A percentile compares a stretch with the other conserved stretches of the same genome.
phyloP scores from a whole-genome alignment of 2,888 invertebrate species.

The Cecidostiba fungosa region DNA sequence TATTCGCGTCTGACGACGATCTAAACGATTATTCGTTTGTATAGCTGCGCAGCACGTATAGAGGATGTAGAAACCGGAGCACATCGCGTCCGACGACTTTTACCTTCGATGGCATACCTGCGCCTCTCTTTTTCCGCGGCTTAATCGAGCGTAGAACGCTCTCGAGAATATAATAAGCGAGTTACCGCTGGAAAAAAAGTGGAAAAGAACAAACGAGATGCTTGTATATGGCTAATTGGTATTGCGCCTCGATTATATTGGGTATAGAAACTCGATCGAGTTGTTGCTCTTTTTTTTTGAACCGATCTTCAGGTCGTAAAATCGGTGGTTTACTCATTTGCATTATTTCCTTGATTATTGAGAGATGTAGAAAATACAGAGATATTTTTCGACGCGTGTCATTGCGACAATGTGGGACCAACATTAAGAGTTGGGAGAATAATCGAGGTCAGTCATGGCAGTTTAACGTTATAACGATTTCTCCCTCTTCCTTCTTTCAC shows the following conservation, averaged over 20 bases:
- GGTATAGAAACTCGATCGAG: too few species aligned
- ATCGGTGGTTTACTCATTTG: not conserved
- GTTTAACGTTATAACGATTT: conserved; percentile 51
- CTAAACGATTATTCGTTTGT: conserved; percentile 13
- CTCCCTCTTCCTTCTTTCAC: conserved; percentile 45
- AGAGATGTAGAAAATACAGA: not conserved
- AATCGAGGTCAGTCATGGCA: conserved; percentile 57
- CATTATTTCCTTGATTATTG: not conserved
- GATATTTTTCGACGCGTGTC: conserved; percentile 30
- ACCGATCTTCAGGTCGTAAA: too few species aligned
- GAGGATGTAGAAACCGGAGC: conserved; percentile 60
- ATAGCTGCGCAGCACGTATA: conserved; percentile 25
- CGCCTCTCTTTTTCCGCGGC: not conserved
- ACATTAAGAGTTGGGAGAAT: conserved; percentile 29
- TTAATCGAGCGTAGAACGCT: conserved; percentile 22
- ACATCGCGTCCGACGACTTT: conserved; percentile 59
- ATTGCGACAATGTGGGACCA: conserved; percentile 15
- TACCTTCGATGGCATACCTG: conserved; percentile 59
- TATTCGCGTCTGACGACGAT: not conserved
- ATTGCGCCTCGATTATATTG: too few species aligned
- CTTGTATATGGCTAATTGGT: too few species aligned
- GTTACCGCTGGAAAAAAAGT: not conserved
- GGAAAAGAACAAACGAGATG: not conserved
- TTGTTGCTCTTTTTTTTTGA: too few species aligned
- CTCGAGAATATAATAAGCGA: conserved; percentile 16